phyloP scores from a whole-genome alignment of 2,113 vertebrate genomes.

The Eleginops maclovinus region DNA sequence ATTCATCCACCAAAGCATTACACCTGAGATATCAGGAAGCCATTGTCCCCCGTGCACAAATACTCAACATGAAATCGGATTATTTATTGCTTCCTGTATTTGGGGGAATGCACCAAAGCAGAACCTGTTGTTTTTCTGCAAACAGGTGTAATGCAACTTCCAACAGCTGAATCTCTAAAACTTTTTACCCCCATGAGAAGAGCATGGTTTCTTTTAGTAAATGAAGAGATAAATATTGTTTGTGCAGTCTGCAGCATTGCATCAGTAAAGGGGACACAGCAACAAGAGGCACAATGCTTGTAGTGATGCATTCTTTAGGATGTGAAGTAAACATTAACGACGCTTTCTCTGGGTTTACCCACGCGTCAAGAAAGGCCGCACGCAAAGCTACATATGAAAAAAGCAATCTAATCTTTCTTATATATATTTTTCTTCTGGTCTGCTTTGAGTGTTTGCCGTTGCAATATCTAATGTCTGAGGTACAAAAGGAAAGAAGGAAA shows the following conservation, averaged over 20 bases:
- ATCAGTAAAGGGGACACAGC: conserved; percentile 12
- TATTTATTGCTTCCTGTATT: conserved; percentile 76
- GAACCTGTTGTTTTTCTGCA: conserved; percentile 66
- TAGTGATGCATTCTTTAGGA: conserved; percentile 37
- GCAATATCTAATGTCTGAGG: conserved; percentile 61
- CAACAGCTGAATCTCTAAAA: conserved; percentile 57
- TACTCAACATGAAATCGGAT: conserved; percentile 71
- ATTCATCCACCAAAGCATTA: conserved; percentile 77
- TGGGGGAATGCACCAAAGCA: conserved; percentile 45
- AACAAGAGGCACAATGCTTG: conserved; percentile 36
- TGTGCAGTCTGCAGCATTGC: conserved; percentile 26
- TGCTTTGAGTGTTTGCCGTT: conserved; percentile 62
- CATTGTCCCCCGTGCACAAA: conserved; percentile 73
- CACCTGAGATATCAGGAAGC: conserved; percentile 77
- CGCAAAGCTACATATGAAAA: conserved; percentile 56
- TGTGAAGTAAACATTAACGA: conserved; percentile 43
- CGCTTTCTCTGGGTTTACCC: conserved; percentile 44
- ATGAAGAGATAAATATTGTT: conserved; percentile 63
- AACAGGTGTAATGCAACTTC: conserved; percentile 73
- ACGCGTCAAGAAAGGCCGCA: conserved; percentile 46
- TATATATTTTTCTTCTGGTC: conserved; percentile 37
- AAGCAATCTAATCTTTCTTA: conserved; percentile 52
- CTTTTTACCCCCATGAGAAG: conserved; percentile 50
- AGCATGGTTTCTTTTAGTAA: conserved; percentile 40
- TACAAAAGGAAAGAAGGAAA: conserved; percentile 56